These are phyloP conservation scores for Lerema accius DNA, from an alignment of 1,140 invertebrate species.

Conservation along the genomic window DNA sequence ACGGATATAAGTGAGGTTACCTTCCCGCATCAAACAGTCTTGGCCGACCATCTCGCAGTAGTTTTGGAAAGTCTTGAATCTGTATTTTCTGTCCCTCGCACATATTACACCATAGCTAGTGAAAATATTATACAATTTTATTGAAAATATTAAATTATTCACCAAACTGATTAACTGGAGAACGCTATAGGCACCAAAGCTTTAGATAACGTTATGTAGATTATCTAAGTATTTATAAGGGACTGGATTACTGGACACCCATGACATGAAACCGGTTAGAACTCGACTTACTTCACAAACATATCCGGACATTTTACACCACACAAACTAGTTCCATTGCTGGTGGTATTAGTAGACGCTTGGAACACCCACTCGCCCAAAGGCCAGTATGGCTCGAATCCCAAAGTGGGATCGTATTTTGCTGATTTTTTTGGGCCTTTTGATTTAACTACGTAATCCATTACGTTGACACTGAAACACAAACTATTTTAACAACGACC, in stretches of 20 bases:
- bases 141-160: too few relatives aligned
- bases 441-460: too few relatives aligned
- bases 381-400: constrained; percentile 52
- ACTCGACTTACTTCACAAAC: constrained; percentile 37
- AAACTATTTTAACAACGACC: too few relatives aligned
- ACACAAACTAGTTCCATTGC: constrained; percentile 23
- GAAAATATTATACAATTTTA: too few relatives aligned
- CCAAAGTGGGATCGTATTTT: constrained; percentile 42
- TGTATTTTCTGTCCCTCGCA: constrained; percentile 31
- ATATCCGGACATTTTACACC: constrained; percentile 30
- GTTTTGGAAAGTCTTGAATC: constrained; percentile 41
- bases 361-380: constrained; percentile 45
- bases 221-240: too few relatives aligned
- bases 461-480: too few relatives aligned
- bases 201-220: too few relatives aligned
- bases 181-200: too few relatives aligned
- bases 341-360: not conserved
- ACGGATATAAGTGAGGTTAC: too few relatives aligned
- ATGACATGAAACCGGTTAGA: too few relatives aligned
- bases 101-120: constrained; percentile 46
- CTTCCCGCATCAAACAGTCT: constrained; percentile 34
- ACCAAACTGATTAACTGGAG: too few relatives aligned
- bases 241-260: too few relatives aligned
- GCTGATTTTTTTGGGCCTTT: not conserved
- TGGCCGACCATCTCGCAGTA: constrained; percentile 41